Base-by-base conservation (phyloP, 2,888 invertebrate genomes). In the Elaeidobius kamerunicus region DNA sequence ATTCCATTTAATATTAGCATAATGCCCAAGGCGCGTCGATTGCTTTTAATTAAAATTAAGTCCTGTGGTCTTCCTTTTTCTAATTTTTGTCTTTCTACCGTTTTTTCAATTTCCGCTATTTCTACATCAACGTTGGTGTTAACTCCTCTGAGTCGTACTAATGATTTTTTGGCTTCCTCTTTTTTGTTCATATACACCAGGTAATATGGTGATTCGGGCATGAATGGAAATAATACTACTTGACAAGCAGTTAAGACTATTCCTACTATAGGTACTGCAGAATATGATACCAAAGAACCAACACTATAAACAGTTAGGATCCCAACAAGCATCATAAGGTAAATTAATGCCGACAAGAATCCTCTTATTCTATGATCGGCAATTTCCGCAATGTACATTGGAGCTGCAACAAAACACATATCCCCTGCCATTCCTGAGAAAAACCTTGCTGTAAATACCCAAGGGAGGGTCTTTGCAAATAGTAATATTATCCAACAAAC, bases 141-240 rank as follows among this genome's bases (percentile, higher is more conserved):
- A 11, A 55, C 56, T 2, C 60, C 59, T 35, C 69, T 53, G 5
- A 73, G 59, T 39, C 65, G 65, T 27, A 62, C 58, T 23, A 72
- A 43, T 2, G 71, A 62, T 56, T 61, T 64, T 50, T 61, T 59
- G 1, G 72, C 72, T 49, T 64, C 57, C 6, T 66, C 68, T 19
- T 54, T 55, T 40, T 67, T 63, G 7, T 64, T 65, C 51, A 67
- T 67, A 18, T 64, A 60, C 1, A 72, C 55, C 1, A 68, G 58
- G 52, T 65, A 73, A 54, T 72, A 72, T 0, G 73, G 73, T 1
- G 68, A 69, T 56, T 73, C 70, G 2, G 72, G 73, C 67, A 73
- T 68, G 58, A 70, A 72, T 0, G 67, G 61, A 52, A 71, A 70
- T 0, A 67, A 61, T 5, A 61, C 43, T 7, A 72, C 53, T 58